These are phyloP conservation scores for Gracilinanus agilis DNA, from an alignment of 2,113 vertebrate species.

Conservation along the genomic window DNA sequence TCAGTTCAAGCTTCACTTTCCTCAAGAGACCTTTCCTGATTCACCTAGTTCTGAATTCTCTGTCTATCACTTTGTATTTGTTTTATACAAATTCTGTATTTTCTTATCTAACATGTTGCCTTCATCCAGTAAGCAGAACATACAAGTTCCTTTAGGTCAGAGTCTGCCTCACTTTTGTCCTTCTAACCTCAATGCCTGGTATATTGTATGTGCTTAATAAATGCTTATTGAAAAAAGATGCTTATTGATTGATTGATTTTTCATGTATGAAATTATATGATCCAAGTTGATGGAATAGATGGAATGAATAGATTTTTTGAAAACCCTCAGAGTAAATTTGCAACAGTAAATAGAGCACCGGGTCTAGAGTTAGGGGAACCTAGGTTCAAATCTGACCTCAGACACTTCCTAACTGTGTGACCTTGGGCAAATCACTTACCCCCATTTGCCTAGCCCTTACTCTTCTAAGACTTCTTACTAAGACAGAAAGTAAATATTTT, in stretches of 20 bases:
- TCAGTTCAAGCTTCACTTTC: neutral
- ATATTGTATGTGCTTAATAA: neutral
- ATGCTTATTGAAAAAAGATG: neutral
- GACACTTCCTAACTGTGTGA: too few species aligned
- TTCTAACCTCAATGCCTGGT: neutral
- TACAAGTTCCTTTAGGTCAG: neutral
- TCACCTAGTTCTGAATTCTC: neutral
- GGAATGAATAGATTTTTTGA: too few species aligned
- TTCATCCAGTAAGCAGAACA: neutral
- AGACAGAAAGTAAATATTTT: too few species aligned
- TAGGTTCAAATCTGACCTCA: neutral
- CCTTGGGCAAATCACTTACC: too few species aligned
- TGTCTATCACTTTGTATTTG: neutral
- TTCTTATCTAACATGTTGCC: neutral
- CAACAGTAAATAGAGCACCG: too few species aligned
- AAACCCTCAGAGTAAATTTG: too few species aligned
- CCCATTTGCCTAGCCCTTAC: too few species aligned
- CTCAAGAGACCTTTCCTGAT: neutral
- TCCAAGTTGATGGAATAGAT: too few species aligned
- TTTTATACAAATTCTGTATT: neutral
- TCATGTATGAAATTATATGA: neutral
- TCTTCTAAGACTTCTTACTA: too few species aligned
- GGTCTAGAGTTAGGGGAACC: neutral
- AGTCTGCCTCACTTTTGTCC: neutral
- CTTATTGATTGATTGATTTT: neutral